These are phyloP conservation scores for Syngnathoides biaculeatus DNA, from an alignment of 2,113 vertebrate species.

Conservation along the genomic window DNA sequence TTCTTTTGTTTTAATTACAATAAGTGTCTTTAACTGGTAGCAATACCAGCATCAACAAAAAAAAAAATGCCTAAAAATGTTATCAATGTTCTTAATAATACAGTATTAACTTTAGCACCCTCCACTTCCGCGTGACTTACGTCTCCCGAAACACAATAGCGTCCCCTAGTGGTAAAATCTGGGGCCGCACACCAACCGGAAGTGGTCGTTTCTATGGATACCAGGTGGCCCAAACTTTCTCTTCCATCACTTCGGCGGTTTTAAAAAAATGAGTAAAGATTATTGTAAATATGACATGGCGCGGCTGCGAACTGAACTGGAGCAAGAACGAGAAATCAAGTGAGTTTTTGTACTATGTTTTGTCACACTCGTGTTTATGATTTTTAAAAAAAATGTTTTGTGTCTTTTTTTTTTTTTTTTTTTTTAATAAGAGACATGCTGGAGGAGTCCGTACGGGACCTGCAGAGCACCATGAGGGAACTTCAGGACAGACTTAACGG, in stretches of 20 bases:
- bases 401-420: not conserved
- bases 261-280: slow-evolving; percentile 46
- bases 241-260: not conserved
- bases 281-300: slow-evolving; percentile 36
- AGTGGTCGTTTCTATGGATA: slow-evolving; percentile 45
- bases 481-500: slow-evolving; percentile 62
- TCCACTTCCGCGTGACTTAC: not conserved
- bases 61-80: not conserved
- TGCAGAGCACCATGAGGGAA: slow-evolving; percentile 59
- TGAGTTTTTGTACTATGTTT: slow-evolving; percentile 34
- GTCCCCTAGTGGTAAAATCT: not conserved
- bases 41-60: not conserved
- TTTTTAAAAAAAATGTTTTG: not conserved
- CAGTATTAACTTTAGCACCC: not conserved
- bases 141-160: not conserved
- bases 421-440: slow-evolving; percentile 62
- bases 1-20: not conserved
- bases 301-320: slow-evolving; percentile 51
- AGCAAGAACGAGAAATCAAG: slow-evolving; percentile 65
- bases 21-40: not conserved
- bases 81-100: not conserved
- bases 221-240: slow-evolving; percentile 28
- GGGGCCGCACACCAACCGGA: slow-evolving; percentile 10
- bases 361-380: not conserved
- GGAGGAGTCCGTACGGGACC: slow-evolving; percentile 62